phyloP scores from a whole-genome alignment of 1,140 invertebrate species.

The Vanessa atalanta region DNA sequence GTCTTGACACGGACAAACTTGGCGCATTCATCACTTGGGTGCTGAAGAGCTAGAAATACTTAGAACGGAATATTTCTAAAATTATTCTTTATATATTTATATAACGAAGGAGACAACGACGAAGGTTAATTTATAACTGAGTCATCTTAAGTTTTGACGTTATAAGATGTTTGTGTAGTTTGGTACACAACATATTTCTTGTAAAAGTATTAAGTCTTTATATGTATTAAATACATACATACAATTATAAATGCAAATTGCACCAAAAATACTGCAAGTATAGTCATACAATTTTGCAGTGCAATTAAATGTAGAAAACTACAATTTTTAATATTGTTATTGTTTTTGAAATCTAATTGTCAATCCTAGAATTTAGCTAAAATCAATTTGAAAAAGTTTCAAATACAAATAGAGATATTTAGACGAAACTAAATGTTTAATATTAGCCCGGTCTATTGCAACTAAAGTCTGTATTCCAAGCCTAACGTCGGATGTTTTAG shows the following conservation, averaged over 20 bases:
- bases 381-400: background rate
- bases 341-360: background rate
- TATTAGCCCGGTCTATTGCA: conserved; percentile 19
- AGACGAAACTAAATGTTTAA: background rate
- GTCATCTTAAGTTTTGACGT: no score
- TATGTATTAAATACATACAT: no score
- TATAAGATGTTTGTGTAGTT: no score
- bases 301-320: no score
- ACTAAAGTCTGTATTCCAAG: conserved; percentile 21
- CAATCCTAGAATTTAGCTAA: background rate
- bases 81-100: background rate
- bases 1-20: conserved; percentile 69
- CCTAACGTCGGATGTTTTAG: conserved; percentile 57
- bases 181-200: background rate
- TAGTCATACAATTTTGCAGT: no score
- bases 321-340: background rate
- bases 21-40: conserved; percentile 64
- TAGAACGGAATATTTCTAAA: background rate
- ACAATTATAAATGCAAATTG: no score
- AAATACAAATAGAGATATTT: background rate
- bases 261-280: no score
- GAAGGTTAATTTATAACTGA: background rate
- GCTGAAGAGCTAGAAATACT: conserved; percentile 27
- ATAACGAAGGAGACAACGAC: background rate
- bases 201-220: no score